Evolutionary conservation across 2,888 invertebrate genomes (phyloP).

Genomic region (Lasioglossum leucozonium): DNA sequence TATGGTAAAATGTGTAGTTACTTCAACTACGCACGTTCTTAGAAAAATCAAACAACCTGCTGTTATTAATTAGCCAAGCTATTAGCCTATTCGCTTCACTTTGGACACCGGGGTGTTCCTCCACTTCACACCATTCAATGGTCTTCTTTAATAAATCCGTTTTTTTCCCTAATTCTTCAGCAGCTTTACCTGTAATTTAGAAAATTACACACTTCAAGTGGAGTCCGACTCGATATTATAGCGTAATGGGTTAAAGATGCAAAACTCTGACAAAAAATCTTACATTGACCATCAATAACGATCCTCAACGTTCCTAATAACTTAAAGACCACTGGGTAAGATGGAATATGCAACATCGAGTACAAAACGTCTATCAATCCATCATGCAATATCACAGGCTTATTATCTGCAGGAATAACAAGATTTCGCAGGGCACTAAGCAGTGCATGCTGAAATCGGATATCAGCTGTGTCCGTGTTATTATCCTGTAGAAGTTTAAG

Average conservation of each 20-base stretch:
- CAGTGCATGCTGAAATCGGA: conserved; percentile 89
- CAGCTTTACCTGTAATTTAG: conserved; percentile 88
- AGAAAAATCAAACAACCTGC: conserved; percentile 80
- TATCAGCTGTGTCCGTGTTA: conserved; percentile 69
- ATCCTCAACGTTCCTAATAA: conserved; percentile 93
- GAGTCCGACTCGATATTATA: neutral
- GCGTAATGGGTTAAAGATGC: neutral
- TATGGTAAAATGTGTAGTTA: neutral
- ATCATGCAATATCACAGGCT: conserved; percentile 89
- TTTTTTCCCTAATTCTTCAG: conserved; percentile 88
- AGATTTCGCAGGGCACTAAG: conserved; percentile 92
- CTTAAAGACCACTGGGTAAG: conserved; percentile 94
- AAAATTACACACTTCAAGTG: neutral
- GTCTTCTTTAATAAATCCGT: conserved; percentile 88
- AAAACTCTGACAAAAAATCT: conserved; percentile 60
- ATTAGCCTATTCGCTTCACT: conserved; percentile 92
- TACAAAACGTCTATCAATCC: conserved; percentile 91
- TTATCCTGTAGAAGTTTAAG: conserved; percentile 83
- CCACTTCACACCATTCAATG: conserved; percentile 91
- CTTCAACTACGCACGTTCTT: neutral
- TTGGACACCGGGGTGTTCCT: conserved; percentile 93
- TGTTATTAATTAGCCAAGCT: conserved; percentile 92
- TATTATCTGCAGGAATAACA: conserved; percentile 91
- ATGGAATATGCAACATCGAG: conserved; percentile 89
- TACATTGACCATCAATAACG: conserved; percentile 94